Evolutionary conservation across 2,113 vertebrate genomes (phyloP).

Genomic region (Ancistrus triradiatus): DNA sequence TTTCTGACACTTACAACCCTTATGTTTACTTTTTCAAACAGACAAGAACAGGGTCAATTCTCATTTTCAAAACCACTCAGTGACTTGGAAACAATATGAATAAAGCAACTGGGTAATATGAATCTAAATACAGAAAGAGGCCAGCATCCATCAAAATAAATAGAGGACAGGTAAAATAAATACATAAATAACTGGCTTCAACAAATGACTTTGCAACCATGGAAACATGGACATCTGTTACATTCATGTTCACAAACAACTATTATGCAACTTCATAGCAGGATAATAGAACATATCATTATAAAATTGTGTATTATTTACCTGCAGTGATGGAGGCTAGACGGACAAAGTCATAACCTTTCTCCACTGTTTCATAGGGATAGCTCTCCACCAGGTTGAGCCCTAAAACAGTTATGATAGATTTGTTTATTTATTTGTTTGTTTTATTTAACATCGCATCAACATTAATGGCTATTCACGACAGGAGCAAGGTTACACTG

Average conservation of each 20-base stretch:
- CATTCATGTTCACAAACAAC: no score
- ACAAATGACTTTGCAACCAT: no score
- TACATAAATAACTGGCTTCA: no score
- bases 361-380: constrained; percentile 78
- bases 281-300: no score
- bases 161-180: no score
- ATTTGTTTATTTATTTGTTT: no score
- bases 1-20: neutral
- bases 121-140: neutral
- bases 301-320: no score
- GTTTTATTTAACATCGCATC: no score
- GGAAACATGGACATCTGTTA: no score
- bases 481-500: no score
- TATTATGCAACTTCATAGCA: no score
- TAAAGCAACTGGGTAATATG: constrained; percentile 2
- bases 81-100: constrained; percentile 3
- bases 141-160: neutral
- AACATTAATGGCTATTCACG: no score
- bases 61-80: constrained; percentile 13
- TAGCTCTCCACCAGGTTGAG: constrained; percentile 82
- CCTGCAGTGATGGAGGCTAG: constrained; percentile 87
- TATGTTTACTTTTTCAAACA: constrained; percentile 14
- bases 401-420: constrained; percentile 65
- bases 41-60: constrained; percentile 14
- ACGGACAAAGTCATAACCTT: constrained; percentile 81